These are phyloP conservation scores for Burhinus bistriatus DNA, from an alignment of 2,113 vertebrate species.

Conservation along the genomic window DNA sequence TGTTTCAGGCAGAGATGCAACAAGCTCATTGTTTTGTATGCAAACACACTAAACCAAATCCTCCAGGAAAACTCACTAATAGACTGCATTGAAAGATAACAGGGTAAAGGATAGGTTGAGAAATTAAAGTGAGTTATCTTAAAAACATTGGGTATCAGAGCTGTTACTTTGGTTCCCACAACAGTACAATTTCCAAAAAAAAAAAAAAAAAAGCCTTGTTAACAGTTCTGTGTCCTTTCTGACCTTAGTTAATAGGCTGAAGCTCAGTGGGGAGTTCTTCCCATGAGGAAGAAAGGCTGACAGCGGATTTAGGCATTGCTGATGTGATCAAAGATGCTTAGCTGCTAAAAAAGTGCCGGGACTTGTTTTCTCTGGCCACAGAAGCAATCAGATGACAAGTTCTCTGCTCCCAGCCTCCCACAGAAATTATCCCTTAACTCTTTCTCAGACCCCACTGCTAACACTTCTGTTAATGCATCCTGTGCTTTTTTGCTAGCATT, in stretches of 20 bases:
- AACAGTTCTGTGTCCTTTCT: background rate
- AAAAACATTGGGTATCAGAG: background rate
- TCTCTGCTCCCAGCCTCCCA: background rate
- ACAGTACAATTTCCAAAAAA: background rate
- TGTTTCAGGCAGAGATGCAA: background rate
- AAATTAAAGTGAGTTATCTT: conserved; percentile 7
- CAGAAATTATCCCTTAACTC: background rate
- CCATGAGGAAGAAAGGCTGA: background rate
- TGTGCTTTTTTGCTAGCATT: background rate
- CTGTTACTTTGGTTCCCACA: background rate
- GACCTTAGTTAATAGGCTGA: background rate
- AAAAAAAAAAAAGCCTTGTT: background rate
- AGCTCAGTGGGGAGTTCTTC: background rate
- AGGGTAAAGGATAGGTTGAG: background rate
- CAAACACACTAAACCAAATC: background rate
- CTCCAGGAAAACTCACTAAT: background rate
- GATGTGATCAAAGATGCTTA: background rate
- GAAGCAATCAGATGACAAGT: background rate
- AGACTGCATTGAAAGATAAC: background rate
- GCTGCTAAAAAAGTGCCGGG: background rate
- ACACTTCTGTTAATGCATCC: background rate
- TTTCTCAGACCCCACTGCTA: background rate
- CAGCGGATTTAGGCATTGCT: background rate
- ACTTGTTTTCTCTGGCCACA: background rate
- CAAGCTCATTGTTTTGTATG: background rate